A percentile compares a stretch with the other conserved stretches of the same genome.
These are phyloP conservation scores for Ceriagrion tenellum DNA, from an alignment of 2,888 invertebrate genomes.

Conservation along the genomic window DNA sequence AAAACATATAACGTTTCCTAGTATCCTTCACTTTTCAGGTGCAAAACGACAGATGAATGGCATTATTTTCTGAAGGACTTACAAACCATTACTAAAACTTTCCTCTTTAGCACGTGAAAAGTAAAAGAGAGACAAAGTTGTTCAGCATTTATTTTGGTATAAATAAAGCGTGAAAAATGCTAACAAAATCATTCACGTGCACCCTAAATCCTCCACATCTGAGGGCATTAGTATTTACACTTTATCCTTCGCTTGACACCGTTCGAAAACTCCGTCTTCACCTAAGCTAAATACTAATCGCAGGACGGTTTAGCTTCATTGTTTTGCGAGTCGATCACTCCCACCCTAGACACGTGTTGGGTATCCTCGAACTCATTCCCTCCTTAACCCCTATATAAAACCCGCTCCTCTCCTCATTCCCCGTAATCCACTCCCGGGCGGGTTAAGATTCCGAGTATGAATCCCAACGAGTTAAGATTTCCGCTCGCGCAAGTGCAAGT, in stretches of 20 bases:
- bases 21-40: too few species aligned
- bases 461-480: neutral
- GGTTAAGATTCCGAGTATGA: neutral
- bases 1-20: too few species aligned
- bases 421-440: neutral
- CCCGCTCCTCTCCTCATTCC: neutral
- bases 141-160: too few species aligned
- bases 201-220: neutral
- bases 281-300: neutral
- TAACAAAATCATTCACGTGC: neutral
- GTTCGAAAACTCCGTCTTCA: neutral
- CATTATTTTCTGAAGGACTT: too few species aligned
- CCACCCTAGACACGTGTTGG: neutral
- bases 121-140: too few species aligned
- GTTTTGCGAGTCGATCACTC: neutral
- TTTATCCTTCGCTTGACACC: neutral
- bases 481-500: neutral
- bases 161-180: too few species aligned
- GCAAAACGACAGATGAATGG: too few species aligned
- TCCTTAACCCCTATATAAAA: neutral
- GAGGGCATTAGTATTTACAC: neutral
- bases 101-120: too few species aligned
- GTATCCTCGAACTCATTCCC: neutral
- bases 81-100: too few species aligned
- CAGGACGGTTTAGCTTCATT: neutral